phyloP scores from a whole-genome alignment of 2,113 vertebrate genomes.

The Pleuronectes platessa region DNA sequence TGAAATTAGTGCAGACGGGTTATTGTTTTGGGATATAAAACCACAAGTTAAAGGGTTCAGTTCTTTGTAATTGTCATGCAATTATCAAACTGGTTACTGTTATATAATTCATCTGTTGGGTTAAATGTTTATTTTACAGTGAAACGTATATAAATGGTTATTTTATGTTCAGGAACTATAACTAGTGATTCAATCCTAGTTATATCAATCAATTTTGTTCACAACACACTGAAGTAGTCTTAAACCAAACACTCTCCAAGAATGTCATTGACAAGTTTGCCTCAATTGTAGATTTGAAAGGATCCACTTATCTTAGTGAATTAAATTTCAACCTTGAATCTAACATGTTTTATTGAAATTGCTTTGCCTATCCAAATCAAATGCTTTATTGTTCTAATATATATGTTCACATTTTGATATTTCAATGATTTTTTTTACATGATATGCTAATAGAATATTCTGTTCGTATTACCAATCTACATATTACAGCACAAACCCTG shows the following conservation, averaged over 20 bases:
- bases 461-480: too few relatives aligned
- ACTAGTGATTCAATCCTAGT: neutral
- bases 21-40: conserved; percentile 9
- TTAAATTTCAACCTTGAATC: neutral
- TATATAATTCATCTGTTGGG: conserved; percentile 1
- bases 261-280: neutral
- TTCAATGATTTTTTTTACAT: too few relatives aligned
- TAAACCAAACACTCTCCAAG: neutral
- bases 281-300: neutral
- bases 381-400: too few relatives aligned
- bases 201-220: too few relatives aligned
- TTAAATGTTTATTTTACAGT: neutral
- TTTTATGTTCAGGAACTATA: neutral
- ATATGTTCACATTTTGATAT: too few relatives aligned
- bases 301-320: neutral
- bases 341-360: neutral
- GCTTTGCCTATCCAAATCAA: too few relatives aligned
- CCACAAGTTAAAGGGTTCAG: conserved; percentile 7
- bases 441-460: too few relatives aligned
- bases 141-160: neutral
- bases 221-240: neutral
- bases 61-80: conserved; percentile 31
- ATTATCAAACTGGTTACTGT: conserved; percentile 1
- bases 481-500: too few relatives aligned
- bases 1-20: conserved; percentile 32